phyloP scores from a whole-genome alignment of 2,113 vertebrate species.

The Dicerorhinus sumatrensis region DNA sequence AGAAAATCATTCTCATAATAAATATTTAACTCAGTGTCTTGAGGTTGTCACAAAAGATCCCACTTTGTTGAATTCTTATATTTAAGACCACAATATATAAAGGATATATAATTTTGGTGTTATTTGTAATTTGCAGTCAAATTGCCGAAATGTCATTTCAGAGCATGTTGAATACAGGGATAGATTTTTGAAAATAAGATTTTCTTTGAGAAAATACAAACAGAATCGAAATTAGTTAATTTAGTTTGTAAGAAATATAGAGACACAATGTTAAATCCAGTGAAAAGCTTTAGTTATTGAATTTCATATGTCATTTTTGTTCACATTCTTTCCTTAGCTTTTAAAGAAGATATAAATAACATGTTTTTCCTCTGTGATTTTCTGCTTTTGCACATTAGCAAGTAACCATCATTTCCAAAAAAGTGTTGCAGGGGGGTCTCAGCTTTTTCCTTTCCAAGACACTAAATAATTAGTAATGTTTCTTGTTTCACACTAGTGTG shows the following conservation, averaged over 20 bases:
- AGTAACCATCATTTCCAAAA: not conserved
- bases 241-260: slow-evolving; percentile 51
- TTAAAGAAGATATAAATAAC: slow-evolving; percentile 35
- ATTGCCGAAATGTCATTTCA: not conserved
- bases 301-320: slow-evolving; percentile 43
- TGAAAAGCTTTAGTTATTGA: slow-evolving; percentile 31
- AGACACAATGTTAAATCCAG: slow-evolving; percentile 9
- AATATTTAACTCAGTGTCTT: slow-evolving; percentile 56
- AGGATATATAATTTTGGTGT: not conserved
- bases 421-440: not conserved
- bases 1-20: slow-evolving; percentile 46
- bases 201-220: slow-evolving; percentile 56
- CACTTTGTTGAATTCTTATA: slow-evolving; percentile 34
- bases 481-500: not conserved
- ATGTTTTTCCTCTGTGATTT: not conserved
- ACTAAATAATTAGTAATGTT: slow-evolving; percentile 39
- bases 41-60: not conserved
- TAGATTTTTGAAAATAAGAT: slow-evolving; percentile 51
- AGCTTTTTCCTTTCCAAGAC: not conserved
- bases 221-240: slow-evolving; percentile 53
- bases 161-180: not conserved
- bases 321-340: not conserved
- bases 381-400: not conserved
- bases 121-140: slow-evolving; percentile 26
- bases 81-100: slow-evolving; percentile 50